Percentiles rank a stretch among this genome's conserved stretches.
Evolutionary conservation across 2,113 vertebrate genomes (phyloP).

Genomic region (Orthonyx spaldingii): DNA sequence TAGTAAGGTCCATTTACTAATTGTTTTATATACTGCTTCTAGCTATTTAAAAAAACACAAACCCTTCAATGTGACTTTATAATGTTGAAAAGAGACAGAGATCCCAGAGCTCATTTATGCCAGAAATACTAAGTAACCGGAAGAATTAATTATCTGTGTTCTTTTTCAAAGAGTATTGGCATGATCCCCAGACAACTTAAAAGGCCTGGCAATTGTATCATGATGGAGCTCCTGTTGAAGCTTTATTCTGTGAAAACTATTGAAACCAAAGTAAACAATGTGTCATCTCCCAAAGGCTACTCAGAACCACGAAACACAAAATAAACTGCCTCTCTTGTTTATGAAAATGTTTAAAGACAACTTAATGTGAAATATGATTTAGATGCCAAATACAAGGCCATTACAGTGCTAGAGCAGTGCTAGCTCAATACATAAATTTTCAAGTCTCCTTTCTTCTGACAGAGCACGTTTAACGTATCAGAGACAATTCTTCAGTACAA

Average conservation of each 20-base stretch:
- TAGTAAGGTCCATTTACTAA: background rate
- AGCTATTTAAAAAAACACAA: background rate
- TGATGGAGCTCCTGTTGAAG: background rate
- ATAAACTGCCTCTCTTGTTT: background rate
- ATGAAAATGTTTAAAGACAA: background rate
- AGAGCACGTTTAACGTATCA: background rate
- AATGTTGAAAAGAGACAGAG: background rate
- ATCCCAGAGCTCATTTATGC: background rate
- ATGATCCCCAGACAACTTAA: slow-evolving; percentile 36
- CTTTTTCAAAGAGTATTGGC: slow-evolving; percentile 41
- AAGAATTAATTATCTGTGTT: slow-evolving; percentile 64
- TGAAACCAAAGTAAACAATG: background rate
- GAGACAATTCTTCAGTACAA: background rate
- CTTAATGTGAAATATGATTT: background rate
- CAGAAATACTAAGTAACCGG: slow-evolving; percentile 61
- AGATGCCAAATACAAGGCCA: background rate
- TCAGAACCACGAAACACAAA: background rate
- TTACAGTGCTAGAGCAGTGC: background rate
- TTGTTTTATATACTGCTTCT: background rate
- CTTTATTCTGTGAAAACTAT: slow-evolving; percentile 18
- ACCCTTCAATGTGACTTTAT: background rate
- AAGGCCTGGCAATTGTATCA: slow-evolving; percentile 16
- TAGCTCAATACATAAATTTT: background rate
- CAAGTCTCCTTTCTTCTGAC: background rate
- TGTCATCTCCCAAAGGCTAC: background rate